Base-by-base conservation (phyloP, 2,888 invertebrate species). In the Dexiosoma caninum region DNA sequence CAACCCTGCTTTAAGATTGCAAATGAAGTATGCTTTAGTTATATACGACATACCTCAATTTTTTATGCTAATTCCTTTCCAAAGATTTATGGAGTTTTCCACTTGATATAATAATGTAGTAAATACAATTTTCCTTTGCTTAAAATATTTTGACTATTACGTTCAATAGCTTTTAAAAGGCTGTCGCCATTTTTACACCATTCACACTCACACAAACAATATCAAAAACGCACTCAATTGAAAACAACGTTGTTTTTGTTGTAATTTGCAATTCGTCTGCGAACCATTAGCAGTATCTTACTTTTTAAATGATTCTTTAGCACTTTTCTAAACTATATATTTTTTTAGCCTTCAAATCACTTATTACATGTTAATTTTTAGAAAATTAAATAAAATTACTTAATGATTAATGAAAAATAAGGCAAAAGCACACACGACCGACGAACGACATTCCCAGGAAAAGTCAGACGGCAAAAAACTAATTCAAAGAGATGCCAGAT, bases 181-280 rank as follows among this genome's bases (percentile, higher is more conserved):
- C 72, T 78, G 78, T 81, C 78, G 81, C 81, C 81, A 81, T 81
- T 81, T 81, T 81, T 37, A 59, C 81, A 81, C 78, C 14, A 57
- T 66, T 71, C 59, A 59, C 66, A 57, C 71, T 71, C 59, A 59
- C 66, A 59, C 42, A 70, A 12, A 30, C 46, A 3, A 10, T 23
- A 16, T 40, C 30, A 49, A 32, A 67, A 46, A 37, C 57, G 57
- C 59, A 66, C 62, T 57, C 62, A 66, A 76, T 49, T 72, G 67
- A 76, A 80, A 77, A 76, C 64, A 80, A 81, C 51, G 72, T 81
- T 77, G 72, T 72, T 78, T 62, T 78, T 81, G 23, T 81, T 81
- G 77, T 46, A 69, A 12, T 77, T 67, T 59, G 62, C 46, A 40
- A 67, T 30, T 57, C 51, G 79, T 75, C 76, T 70, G 30, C 7